Evolutionary conservation across 1,140 invertebrate species (phyloP).

Genomic region (Drosophila obscura): DNA sequence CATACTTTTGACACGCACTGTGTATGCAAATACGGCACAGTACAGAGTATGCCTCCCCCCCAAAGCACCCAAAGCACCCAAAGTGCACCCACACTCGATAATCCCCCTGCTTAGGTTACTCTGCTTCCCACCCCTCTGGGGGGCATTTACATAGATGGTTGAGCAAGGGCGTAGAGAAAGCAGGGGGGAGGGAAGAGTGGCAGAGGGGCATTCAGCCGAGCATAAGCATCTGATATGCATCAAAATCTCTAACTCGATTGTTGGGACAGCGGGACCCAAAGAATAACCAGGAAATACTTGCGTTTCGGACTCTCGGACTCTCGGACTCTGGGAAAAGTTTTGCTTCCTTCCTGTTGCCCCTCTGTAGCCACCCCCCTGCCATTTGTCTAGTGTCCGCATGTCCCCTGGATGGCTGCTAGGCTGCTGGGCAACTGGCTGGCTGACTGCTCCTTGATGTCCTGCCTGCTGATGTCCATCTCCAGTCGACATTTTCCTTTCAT

Average conservation of each 20-base stretch:
- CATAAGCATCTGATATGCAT: conserved; percentile 78
- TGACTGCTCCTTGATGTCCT: conserved; percentile 1
- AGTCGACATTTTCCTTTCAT: conserved; percentile 74
- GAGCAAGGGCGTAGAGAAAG: conserved; percentile 16
- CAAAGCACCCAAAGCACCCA: too few species aligned
- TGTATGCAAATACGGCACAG: conserved; percentile 46
- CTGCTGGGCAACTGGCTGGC: too few species aligned
- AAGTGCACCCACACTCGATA: conserved; percentile 41
- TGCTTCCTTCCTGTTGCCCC: conserved; percentile 18
- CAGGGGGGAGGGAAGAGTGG: background rate
- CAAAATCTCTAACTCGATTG: conserved; percentile 77
- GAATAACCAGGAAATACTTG: conserved; percentile 79
- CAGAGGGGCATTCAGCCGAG: conserved; percentile 26
- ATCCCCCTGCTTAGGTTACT: conserved; percentile 41
- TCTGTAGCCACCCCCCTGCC: background rate
- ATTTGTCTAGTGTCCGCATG: conserved; percentile 32
- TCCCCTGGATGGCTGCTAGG: conserved; percentile 4
- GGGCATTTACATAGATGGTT: conserved; percentile 74
- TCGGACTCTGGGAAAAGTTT: conserved; percentile 64
- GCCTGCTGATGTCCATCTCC: conserved; percentile 49
- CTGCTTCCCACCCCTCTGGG: conserved; percentile 36
- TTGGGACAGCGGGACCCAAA: conserved; percentile 41
- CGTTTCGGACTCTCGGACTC: conserved; percentile 55
- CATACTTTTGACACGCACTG: conserved; percentile 52
- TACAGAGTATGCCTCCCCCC: background rate